Percentiles rank a stretch among this genome's conserved stretches.
These are phyloP conservation scores for Drosophila miranda DNA, from an alignment of 1,140 invertebrate species.

Conservation along the genomic window DNA sequence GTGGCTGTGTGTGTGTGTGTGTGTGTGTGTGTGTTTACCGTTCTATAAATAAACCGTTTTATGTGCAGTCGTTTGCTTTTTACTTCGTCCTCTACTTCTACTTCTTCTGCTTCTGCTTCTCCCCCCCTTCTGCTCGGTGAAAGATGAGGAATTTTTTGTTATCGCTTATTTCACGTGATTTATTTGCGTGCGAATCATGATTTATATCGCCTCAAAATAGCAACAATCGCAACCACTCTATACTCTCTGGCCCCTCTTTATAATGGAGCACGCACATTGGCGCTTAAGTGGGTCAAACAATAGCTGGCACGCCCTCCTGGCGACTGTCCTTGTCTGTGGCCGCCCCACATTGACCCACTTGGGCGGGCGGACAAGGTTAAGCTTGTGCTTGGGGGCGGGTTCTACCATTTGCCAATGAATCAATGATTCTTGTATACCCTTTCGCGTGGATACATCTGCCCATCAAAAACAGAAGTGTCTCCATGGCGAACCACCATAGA, in stretches of 20 bases:
- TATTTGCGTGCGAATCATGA: constrained; percentile 79
- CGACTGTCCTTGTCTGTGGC: constrained; percentile 37
- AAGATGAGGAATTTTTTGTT: constrained; percentile 46
- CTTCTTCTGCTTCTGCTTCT: no score
- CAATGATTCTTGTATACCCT: no score
- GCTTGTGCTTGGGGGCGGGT: no score
- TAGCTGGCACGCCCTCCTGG: constrained; percentile 63
- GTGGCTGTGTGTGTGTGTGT: constrained; percentile 16
- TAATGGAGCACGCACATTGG: constrained; percentile 63
- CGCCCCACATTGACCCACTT: constrained; percentile 47
- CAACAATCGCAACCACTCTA: constrained; percentile 31
- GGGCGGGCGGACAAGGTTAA: constrained; percentile 26
- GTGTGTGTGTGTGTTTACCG: constrained; percentile 50
- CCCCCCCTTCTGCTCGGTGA: not conserved
- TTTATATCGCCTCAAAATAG: constrained; percentile 64
- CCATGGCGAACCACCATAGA: no score
- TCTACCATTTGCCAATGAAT: no score
- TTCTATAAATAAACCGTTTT: constrained; percentile 73
- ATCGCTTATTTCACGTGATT: constrained; percentile 80
- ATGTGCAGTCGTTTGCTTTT: constrained; percentile 52
- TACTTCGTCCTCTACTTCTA: constrained; percentile 12
- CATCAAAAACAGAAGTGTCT: no score
- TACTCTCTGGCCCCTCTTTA: constrained; percentile 1
- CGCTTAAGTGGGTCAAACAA: constrained; percentile 76
- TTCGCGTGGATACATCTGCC: no score